Evolutionary conservation across 2,888 invertebrate genomes (phyloP), one percentile per base, ranked within the genome.

Genomic region (Drosophila heteroneura): DNA sequence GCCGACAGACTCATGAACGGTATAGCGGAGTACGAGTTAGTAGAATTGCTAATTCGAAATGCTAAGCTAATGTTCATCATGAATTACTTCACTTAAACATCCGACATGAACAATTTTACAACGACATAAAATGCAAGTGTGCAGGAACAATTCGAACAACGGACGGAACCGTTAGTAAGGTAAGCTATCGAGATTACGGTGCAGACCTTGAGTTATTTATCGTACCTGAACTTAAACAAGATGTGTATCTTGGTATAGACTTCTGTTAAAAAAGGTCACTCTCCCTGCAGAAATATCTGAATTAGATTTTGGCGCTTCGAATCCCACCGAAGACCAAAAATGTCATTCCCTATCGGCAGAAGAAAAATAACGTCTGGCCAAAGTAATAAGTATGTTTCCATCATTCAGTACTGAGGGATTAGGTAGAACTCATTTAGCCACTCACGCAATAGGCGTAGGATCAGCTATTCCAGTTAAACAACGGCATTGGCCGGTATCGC

Each of bases 381-480:
- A 16, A 14, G 57, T 41, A 16, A 28, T 41, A 16, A 30, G 16
- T 30, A 6, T 28, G 7, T 56, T 56, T 30, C 39, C 28, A 14
- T 39, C 56, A 37, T 56, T 39, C 19, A n/a, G 39, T 1, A 19
- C 7, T 28, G 41, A 56, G 28, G n/a, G 56, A 39, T 41, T 58
- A 35, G 47, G 39, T 1, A 39, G 57, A 30, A 41, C 57, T 1
- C 2, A 32, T 65, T 9, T 52, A 65, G 7, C 62, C 57, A 19
- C 47, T 47, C 10, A 89, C 4, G 3, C 7, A 32, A 32, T 32
- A 7, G 32, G 1, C 33, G 33, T 33, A 5, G 12, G 12, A 33
- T 33, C 33, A 3, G 33, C 33, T 33, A 33, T 33, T 33, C 12
- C 12, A 33, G 33, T 22, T 44, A 52, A 52, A 12, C 14, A 53